A percentile compares a stretch with the other conserved stretches of the same genome.
Evolutionary conservation across 2,113 vertebrate genomes (phyloP).

Genomic region (Genyomyrus donnyi): DNA sequence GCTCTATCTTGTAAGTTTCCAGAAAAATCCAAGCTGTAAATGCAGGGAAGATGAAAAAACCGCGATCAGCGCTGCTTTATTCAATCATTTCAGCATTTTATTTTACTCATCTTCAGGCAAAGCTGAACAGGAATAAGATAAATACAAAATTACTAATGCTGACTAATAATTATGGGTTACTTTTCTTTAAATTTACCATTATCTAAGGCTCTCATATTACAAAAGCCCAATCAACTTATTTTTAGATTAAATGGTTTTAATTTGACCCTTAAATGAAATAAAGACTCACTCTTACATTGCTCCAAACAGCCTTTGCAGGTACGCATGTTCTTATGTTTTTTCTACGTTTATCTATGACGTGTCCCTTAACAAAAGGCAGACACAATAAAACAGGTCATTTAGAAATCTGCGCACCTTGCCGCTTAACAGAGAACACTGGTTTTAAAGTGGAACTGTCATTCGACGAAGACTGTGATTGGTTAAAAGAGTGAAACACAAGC

Average conservation of each 20-base stretch:
- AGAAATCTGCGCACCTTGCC: neutral
- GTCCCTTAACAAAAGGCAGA: neutral
- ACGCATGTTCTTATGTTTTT: neutral
- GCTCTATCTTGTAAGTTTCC: neutral
- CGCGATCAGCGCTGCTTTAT: neutral
- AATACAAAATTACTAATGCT: neutral
- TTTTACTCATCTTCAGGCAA: too few relatives aligned
- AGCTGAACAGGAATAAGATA: neutral
- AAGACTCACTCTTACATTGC: neutral
- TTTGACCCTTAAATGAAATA: neutral
- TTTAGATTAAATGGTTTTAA: neutral
- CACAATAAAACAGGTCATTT: neutral
- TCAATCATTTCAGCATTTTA: neutral
- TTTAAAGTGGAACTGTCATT: neutral
- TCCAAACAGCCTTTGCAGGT: neutral
- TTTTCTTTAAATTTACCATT: neutral
- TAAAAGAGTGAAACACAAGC: neutral
- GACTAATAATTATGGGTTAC: neutral
- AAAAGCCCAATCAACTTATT: neutral
- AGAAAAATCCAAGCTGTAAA: slow-evolving; percentile 2
- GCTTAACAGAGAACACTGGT: neutral
- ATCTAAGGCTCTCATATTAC: neutral
- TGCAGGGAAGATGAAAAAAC: neutral
- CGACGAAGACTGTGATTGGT: neutral
- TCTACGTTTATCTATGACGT: neutral